A percentile compares a stretch with the other conserved stretches of the same genome.
phyloP scores from a whole-genome alignment of 2,888 invertebrate genomes.

The Ypsolopha scabrella region DNA sequence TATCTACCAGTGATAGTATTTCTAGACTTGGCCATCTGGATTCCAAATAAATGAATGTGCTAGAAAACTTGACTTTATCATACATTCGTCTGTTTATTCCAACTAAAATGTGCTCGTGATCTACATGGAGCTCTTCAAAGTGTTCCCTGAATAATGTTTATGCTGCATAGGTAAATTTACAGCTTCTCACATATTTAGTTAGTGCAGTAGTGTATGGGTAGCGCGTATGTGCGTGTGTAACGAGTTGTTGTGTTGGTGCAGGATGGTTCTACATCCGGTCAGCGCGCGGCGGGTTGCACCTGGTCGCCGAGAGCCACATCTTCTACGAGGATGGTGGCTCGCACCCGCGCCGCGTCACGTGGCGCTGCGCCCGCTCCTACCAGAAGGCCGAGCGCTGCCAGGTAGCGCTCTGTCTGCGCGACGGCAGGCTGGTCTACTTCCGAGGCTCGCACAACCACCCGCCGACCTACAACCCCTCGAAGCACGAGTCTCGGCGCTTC shows the following conservation, averaged over 20 bases:
- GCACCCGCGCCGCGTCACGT: conserved; percentile 58
- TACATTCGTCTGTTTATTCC: too few species aligned
- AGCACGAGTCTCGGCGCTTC: conserved; percentile 57
- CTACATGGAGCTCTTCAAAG: not conserved
- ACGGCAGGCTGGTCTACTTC: conserved; percentile 60
- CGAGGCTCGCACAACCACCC: conserved; percentile 60
- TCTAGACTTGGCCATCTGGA: conserved; percentile 38
- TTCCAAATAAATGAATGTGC: conserved; percentile 18
- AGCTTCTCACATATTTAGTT: too few species aligned
- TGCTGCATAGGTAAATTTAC: too few species aligned
- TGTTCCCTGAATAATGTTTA: not conserved
- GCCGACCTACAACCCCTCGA: conserved; percentile 53
- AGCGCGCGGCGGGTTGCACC: conserved; percentile 57
- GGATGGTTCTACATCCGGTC: conserved; percentile 65
- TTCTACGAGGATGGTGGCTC: conserved; percentile 66
- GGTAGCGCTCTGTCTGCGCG: conserved; percentile 57
- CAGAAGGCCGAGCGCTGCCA: conserved; percentile 63
- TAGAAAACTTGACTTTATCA: conserved; percentile 13
- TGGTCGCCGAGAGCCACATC: conserved; percentile 60
- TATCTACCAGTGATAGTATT: conserved; percentile 5
- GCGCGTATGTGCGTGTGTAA: not conserved
- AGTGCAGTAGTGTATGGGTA: too few species aligned
- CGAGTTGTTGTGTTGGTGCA: conserved; percentile 26
- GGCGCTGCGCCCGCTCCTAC: conserved; percentile 62
- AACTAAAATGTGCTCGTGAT: too few species aligned